Percentiles rank a stretch among this genome's conserved stretches.
Evolutionary conservation across 1,140 invertebrate genomes (phyloP).

Genomic region (Metaphire vulgaris): DNA sequence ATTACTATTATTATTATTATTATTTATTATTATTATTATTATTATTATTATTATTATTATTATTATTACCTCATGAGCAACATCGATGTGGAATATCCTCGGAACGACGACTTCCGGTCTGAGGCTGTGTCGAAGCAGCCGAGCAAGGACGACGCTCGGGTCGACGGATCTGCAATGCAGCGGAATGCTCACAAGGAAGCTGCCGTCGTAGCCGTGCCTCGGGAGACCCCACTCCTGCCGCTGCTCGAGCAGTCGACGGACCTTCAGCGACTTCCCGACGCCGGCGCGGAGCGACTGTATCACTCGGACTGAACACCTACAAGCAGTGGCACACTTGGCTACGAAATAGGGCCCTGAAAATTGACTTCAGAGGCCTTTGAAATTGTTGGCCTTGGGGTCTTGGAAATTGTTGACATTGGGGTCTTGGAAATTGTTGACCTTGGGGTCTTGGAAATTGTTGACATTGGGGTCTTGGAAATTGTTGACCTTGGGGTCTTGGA

Average conservation of each 20-base stretch:
- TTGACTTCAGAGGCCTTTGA: too few relatives aligned
- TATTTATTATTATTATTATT: too few relatives aligned
- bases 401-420: too few relatives aligned
- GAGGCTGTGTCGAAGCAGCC: slow-evolving; percentile 33
- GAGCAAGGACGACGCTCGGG: slow-evolving; percentile 30
- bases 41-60: not conserved
- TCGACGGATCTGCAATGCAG: slow-evolving; percentile 36
- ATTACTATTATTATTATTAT: too few relatives aligned
- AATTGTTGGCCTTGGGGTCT: too few relatives aligned
- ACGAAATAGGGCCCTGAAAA: too few relatives aligned
- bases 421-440: too few relatives aligned
- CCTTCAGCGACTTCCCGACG: slow-evolving; percentile 42
- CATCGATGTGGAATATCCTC: slow-evolving; percentile 42
- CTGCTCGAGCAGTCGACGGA: slow-evolving; percentile 33
- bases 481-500: too few relatives aligned
- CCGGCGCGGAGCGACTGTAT: slow-evolving; percentile 41
- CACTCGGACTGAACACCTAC: slow-evolving; percentile 38
- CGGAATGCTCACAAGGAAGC: slow-evolving; percentile 32
- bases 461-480: too few relatives aligned
- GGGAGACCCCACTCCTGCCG: not conserved
- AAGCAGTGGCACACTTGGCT: too few relatives aligned
- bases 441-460: too few relatives aligned
- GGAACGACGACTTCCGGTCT: slow-evolving; percentile 30
- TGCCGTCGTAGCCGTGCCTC: not conserved
- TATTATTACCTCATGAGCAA: slow-evolving; percentile 39